Base-by-base conservation (phyloP, 1,140 invertebrate species). In the Cyclargus thomasi region DNA sequence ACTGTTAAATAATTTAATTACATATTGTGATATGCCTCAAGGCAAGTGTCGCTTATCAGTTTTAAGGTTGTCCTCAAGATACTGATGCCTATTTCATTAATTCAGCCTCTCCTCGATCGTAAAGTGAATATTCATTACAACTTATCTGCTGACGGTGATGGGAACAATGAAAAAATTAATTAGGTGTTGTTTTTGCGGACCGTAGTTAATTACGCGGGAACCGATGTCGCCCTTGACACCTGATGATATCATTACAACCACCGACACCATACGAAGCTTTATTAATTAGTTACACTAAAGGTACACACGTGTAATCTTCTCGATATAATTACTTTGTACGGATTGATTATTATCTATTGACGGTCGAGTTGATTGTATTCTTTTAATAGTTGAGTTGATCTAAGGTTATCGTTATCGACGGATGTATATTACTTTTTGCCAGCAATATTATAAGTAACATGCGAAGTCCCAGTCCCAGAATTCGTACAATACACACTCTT, bases 221-320 rank as follows among this genome's bases (percentile, higher is more conserved):
- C 55, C 18, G 18, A 20, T 59, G 55, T 10, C 55, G 55, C 55
- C 55, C 55, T 59, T 59, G 55, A 59, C 55, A 59, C 55, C 55
- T 59, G 55, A 59, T 59, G 55, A 59, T 59, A 59, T 59, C 55
- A 59, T 59, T 20, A 59, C 39, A 11, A 47, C 10, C 39, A 16
- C 39, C 39, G 39, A 47, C 39, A 47, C 10, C 8, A 47, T 47
- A 8, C 8, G 39, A 47, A 47, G 39, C 39, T 47, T 47, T 16
- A 47, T 47, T 47, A 47, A 47, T 47, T 47, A 47, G 39, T 14
- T 47, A 14, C 8, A 47, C 10, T 47, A 16, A 16, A 3, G 14
- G 29, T 29, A 29, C 29, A 29, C 29, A 8, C 5, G 29, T 29
- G 29, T 29, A 29, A 29, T 29, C 29, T 29, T 29, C 29, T 29